Percentiles rank a stretch among this genome's conserved stretches.
phyloP scores from a whole-genome alignment of 2,888 invertebrate genomes.

The Diloba caeruleocephala region DNA sequence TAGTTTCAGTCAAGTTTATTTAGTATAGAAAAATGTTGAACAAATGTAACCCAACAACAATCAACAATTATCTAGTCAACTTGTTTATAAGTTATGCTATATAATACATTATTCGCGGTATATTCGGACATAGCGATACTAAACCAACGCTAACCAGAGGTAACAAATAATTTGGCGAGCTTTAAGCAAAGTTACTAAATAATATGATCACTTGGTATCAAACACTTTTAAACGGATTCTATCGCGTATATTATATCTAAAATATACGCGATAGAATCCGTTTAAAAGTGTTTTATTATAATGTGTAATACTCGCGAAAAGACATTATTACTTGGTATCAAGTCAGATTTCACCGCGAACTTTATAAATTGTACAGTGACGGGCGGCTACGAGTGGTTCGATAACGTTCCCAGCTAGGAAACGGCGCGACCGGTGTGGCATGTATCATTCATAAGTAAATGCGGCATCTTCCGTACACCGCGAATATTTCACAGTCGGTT shows the following conservation, averaged over 20 bases:
- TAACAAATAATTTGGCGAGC: constrained; percentile 52
- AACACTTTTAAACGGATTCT: too few relatives aligned
- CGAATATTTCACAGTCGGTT: constrained; percentile 87
- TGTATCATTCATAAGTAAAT: constrained; percentile 88
- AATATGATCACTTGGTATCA: constrained; percentile 51
- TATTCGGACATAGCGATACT: constrained; percentile 13
- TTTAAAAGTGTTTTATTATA: too few relatives aligned
- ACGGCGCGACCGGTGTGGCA: constrained; percentile 69
- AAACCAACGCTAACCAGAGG: constrained; percentile 33
- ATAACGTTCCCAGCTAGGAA: constrained; percentile 59
- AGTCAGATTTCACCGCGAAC: constrained; percentile 55
- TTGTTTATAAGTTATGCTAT: constrained; percentile 21
- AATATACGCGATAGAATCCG: too few relatives aligned
- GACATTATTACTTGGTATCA: constrained; percentile 49
- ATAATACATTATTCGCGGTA: constrained; percentile 8
- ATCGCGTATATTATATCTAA: too few relatives aligned
- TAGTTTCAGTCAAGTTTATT: not conserved
- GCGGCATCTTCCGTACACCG: constrained; percentile 76
- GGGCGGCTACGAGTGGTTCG: constrained; percentile 61
- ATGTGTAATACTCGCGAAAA: too few relatives aligned
- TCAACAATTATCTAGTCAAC: constrained; percentile 2
- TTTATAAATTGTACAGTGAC: constrained; percentile 71
- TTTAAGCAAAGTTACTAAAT: constrained; percentile 48
- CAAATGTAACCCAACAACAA: constrained; percentile 5
- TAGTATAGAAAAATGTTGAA: not conserved